Conservation (phyloP, 2,113 vertebrate genomes). For the Tychaedon coryphoeus region DNA sequence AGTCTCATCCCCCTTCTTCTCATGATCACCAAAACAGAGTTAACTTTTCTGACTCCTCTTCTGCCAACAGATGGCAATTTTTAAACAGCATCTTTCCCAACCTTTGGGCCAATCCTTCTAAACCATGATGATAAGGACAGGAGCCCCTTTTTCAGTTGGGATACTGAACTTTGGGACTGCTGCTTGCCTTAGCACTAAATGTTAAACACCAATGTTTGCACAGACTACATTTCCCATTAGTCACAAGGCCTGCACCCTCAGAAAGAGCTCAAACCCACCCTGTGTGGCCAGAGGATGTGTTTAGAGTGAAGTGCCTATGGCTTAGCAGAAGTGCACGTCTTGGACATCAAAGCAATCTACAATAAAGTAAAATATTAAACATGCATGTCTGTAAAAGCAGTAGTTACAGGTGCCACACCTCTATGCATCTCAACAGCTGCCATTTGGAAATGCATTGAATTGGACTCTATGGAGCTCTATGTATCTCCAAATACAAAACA, state of each 20-base stretch:
- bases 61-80: neutral
- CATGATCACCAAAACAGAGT: neutral
- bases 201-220: neutral
- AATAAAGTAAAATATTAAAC: neutral
- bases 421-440: neutral
- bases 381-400: neutral
- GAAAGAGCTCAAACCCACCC: neutral
- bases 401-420: neutral
- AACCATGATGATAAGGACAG: neutral
- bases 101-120: neutral
- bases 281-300: accelerated
- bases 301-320: neutral
- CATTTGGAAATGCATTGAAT: neutral
- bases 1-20: neutral
- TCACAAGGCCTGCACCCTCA: neutral
- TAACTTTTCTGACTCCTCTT: neutral
- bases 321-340: neutral
- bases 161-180: neutral
- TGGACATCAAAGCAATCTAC: neutral
- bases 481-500: neutral
- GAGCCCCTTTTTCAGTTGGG: neutral
- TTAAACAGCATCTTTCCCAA: neutral
- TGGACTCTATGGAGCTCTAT: neutral
- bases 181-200: neutral
- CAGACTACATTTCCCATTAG: neutral